These are phyloP conservation scores for Tragelaphus scriptus DNA, from an alignment of 2,113 vertebrate genomes.

Conservation along the genomic window DNA sequence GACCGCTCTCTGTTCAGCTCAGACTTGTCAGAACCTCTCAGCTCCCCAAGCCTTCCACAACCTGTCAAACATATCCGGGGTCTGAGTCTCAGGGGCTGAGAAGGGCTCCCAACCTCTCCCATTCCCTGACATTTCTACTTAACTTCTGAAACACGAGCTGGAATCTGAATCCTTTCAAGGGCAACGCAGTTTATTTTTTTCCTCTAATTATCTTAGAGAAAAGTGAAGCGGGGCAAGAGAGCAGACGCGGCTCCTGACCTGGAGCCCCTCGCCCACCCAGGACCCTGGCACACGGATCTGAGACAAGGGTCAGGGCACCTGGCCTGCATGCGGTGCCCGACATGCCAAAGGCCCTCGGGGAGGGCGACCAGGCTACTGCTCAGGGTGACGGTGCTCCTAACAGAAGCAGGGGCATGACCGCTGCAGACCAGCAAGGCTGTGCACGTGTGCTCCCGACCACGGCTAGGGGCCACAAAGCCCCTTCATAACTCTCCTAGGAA, in stretches of 20 bases:
- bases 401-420: fast-evolving
- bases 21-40: slow-evolving; percentile 24
- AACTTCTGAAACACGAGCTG: background rate
- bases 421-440: background rate
- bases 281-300: fast-evolving
- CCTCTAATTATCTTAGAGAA: background rate
- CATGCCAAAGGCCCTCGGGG: fast-evolving
- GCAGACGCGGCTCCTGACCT: fast-evolving
- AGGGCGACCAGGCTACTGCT: fast-evolving
- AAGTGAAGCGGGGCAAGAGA: fast-evolving
- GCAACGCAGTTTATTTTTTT: background rate
- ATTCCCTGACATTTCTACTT: background rate
- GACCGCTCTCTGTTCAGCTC: background rate
- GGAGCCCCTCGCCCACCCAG: fast-evolving
- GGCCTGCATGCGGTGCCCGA: fast-evolving
- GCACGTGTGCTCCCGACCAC: fast-evolving
- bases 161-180: background rate
- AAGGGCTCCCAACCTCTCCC: background rate
- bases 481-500: fast-evolving
- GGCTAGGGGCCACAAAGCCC: fast-evolving
- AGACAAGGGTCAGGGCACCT: fast-evolving
- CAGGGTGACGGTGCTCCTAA: fast-evolving
- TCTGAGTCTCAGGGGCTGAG: slow-evolving; percentile 4
- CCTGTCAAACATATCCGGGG: slow-evolving; percentile 32
- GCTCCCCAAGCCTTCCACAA: slow-evolving; percentile 51